phyloP scores from a whole-genome alignment of 2,797 vertebrate genomes.

The Ceyx erithaca region DNA sequence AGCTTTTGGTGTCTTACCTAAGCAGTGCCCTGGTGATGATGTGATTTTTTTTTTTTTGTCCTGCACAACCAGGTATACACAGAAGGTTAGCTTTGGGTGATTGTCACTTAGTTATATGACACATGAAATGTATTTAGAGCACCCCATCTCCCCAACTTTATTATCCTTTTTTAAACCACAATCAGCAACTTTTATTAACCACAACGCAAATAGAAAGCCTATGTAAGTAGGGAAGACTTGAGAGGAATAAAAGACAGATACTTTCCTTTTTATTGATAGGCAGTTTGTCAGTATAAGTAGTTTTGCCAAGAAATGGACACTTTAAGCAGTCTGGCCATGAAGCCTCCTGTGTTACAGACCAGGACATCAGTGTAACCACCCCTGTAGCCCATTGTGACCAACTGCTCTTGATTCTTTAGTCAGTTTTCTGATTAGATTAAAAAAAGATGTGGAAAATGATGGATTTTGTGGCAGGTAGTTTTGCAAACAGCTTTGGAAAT shows the following conservation, averaged over 20 bases:
- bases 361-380: background rate
- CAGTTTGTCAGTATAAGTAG: background rate
- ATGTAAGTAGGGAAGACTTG: rapidly evolving
- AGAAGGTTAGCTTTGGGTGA: background rate
- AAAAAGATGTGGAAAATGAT: background rate
- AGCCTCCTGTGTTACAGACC: background rate
- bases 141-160: background rate
- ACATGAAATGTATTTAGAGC: background rate
- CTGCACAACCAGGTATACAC: background rate
- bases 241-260: background rate
- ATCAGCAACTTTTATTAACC: background rate
- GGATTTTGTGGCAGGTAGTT: background rate
- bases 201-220: background rate
- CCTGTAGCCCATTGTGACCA: background rate
- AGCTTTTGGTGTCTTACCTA: background rate
- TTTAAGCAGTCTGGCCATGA: background rate
- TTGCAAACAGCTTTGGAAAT: background rate
- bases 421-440: background rate
- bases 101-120: background rate
- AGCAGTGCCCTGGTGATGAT: background rate
- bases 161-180: background rate
- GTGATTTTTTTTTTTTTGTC: background rate
- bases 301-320: background rate
- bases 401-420: background rate
- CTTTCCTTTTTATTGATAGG: background rate